Conservation (phyloP, 2,113 vertebrate genomes). For the Sander lucioperca region DNA sequence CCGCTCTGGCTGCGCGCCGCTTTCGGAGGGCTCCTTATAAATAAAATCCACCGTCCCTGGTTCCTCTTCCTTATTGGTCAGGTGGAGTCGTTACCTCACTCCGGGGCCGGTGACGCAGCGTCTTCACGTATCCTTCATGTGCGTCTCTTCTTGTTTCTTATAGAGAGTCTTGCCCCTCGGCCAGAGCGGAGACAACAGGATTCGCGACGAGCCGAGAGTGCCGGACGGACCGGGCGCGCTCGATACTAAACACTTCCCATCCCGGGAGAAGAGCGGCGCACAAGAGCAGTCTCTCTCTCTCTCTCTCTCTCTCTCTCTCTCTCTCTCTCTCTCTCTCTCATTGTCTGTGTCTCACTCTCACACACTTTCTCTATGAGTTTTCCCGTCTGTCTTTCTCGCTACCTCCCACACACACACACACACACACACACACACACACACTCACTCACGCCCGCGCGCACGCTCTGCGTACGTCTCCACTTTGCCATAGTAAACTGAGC, state of each 20-base stretch:
- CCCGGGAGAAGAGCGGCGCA: constrained; percentile 75
- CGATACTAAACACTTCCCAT: constrained; percentile 67
- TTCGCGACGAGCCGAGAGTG: constrained; percentile 40
- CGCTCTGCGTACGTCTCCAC: constrained; percentile 58
- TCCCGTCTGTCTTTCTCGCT: not conserved
- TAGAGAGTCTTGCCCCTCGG: constrained; percentile 62
- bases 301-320: constrained; percentile 12
- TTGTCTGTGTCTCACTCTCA: not conserved
- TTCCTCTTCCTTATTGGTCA: constrained; percentile 81
- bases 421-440: constrained; percentile 4
- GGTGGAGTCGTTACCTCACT: constrained; percentile 78
- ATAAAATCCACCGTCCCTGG: constrained; percentile 63
- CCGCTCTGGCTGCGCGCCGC: constrained; percentile 45
- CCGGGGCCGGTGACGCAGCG: constrained; percentile 73
- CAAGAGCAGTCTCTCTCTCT: constrained; percentile 58
- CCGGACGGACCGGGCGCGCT: constrained; percentile 58
- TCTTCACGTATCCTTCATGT: constrained; percentile 80
- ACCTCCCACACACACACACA: constrained; percentile 8
- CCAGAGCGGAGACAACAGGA: constrained; percentile 35
- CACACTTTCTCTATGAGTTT: not conserved
- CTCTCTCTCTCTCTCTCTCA: not conserved
- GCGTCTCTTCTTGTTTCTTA: constrained; percentile 70
- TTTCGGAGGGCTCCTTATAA: constrained; percentile 69
- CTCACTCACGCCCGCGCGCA: constrained; percentile 28
- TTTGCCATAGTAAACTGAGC: constrained; percentile 61